Conservation (phyloP, 2,797 vertebrate species). For the Hyperoplus immaculatus region DNA sequence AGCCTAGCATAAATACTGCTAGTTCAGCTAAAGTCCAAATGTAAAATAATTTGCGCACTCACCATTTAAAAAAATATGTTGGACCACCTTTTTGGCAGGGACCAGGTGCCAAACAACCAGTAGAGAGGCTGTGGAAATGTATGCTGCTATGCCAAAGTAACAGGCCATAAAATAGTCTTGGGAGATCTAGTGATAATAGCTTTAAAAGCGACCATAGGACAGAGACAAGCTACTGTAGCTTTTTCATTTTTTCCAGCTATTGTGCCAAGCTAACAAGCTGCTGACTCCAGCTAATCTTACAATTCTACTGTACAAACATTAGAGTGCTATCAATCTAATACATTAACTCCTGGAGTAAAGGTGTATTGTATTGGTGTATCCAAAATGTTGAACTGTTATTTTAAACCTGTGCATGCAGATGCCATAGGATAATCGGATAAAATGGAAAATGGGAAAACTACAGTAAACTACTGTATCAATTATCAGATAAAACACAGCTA, state of each 20-base stretch:
- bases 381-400: background rate
- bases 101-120: background rate
- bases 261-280: background rate
- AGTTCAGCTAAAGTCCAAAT: background rate
- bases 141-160: background rate
- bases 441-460: conserved; percentile 3
- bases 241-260: background rate
- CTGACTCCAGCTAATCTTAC: background rate
- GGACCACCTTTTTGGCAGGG: background rate
- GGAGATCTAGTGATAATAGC: background rate
- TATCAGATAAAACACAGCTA: conserved; percentile 21
- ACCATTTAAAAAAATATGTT: background rate
- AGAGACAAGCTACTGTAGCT: background rate
- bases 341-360: background rate
- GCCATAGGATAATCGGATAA: background rate
- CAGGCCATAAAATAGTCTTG: background rate
- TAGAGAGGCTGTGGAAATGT: background rate
- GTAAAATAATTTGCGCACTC: background rate
- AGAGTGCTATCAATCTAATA: background rate
- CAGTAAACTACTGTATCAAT: background rate
- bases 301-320: background rate
- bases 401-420: background rate
- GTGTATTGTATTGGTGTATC: background rate
- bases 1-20: background rate
- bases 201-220: background rate